A percentile compares a stretch with the other conserved stretches of the same genome.
These are phyloP conservation scores for Mus spretus DNA, from an alignment of 2,797 vertebrate species.

Conservation along the genomic window DNA sequence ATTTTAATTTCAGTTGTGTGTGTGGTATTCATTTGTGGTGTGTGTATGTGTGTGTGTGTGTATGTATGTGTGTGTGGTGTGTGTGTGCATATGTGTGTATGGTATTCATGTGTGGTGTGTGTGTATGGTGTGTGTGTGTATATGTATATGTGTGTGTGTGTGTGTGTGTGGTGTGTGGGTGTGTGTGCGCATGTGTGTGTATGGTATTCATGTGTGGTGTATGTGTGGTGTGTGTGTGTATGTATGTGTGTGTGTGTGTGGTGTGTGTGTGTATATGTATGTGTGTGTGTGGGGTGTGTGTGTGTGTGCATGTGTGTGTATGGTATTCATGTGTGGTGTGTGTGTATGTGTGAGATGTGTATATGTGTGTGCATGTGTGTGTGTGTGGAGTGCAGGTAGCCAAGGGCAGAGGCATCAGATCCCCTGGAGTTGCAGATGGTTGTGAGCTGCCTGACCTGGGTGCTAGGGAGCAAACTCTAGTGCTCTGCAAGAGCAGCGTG, in stretches of 20 bases:
- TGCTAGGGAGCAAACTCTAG: not conserved
- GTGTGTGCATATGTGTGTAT: too few relatives aligned
- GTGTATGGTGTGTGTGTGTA: too few relatives aligned
- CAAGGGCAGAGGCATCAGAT: not conserved
- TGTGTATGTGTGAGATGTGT: too few relatives aligned
- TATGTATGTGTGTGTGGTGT: too few relatives aligned
- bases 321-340: not conserved
- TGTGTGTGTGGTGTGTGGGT: too few relatives aligned
- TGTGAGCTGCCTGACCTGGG: not conserved
- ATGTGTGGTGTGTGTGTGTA: too few relatives aligned
- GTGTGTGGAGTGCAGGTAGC: not conserved
- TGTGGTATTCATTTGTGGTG: too few relatives aligned
- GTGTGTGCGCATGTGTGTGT: not conserved
- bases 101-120: not conserved
- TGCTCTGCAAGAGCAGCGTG: not conserved
- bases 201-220: too few relatives aligned
- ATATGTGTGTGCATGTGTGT: too few relatives aligned
- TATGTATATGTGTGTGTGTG: not conserved
- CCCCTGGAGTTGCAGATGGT: not conserved
- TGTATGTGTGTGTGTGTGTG: accelerated
- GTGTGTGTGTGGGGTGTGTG: not conserved
- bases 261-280: too few relatives aligned
- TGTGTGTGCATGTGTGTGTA: not conserved
- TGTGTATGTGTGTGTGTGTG: too few relatives aligned
- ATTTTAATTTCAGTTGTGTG: not conserved